phyloP scores from a whole-genome alignment of 2,797 vertebrate species.

The Cossypha caffra region DNA sequence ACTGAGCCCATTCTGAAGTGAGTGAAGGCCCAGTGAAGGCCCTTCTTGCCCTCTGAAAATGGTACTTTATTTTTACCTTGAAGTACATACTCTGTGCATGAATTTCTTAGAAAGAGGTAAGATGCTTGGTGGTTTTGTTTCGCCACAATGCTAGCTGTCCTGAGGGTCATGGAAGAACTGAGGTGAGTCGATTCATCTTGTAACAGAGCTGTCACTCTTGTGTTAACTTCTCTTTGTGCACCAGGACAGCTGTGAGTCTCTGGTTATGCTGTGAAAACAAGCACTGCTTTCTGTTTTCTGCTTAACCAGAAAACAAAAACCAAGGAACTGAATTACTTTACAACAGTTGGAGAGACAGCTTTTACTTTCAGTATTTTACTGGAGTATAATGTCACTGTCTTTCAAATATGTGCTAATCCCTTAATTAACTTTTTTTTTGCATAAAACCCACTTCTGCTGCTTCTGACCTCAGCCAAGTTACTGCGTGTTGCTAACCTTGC shows the following conservation, averaged over 20 bases:
- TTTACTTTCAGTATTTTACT: neutral
- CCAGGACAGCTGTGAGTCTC: neutral
- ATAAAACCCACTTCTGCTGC: neutral
- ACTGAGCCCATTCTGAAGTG: neutral
- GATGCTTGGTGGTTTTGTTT: neutral
- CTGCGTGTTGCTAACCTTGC: neutral
- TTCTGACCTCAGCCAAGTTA: neutral
- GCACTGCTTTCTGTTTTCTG: neutral
- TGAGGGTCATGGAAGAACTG: neutral
- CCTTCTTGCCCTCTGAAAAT: neutral
- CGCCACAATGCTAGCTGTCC: neutral
- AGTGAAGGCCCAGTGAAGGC: neutral
- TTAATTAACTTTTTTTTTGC: neutral
- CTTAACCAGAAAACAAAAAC: neutral
- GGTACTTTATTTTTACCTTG: neutral
- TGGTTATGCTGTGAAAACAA: neutral
- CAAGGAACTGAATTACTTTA: neutral
- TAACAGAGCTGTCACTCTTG: neutral
- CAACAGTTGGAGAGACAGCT: neutral
- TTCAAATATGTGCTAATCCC: neutral
- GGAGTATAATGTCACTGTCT: neutral
- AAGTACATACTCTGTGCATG: neutral
- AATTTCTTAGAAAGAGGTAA: neutral
- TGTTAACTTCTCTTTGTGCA: neutral
- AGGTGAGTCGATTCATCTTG: neutral